Percentiles rank a stretch among this genome's conserved stretches.
Conservation (phyloP, 2,797 vertebrate genomes). For the Darevskia nairensis region DNA sequence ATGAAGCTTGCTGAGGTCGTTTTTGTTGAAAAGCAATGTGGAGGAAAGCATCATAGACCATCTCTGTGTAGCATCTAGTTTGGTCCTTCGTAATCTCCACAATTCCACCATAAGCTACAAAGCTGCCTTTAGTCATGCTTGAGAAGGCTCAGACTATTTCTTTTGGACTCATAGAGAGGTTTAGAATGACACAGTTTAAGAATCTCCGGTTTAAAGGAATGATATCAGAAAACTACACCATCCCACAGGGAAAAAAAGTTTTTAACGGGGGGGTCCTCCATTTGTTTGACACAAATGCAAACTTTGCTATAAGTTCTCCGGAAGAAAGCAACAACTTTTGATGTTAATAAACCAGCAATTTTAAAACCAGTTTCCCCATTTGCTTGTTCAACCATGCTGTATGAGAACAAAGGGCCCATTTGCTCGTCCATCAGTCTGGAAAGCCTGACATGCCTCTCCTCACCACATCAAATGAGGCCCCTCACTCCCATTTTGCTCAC, state of each 20-base stretch:
- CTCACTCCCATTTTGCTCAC: not conserved
- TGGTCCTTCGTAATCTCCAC: not conserved
- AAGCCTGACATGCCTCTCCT: not conserved
- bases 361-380: not conserved
- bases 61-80: too few relatives aligned
- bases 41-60: too few relatives aligned
- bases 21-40: too few relatives aligned
- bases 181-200: not conserved
- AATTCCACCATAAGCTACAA: not conserved
- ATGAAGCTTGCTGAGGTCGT: too few relatives aligned
- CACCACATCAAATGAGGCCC: constrained; percentile 10
- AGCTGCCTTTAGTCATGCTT: not conserved
- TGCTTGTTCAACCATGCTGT: not conserved
- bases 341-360: not conserved
- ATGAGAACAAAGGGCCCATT: constrained; percentile 8
- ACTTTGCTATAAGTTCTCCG: not conserved
- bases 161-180: not conserved
- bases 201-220: not conserved
- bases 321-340: not conserved
- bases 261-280: not conserved
- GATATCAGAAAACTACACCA: not conserved
- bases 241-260: not conserved
- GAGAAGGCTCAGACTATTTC: not conserved
- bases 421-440: not conserved
- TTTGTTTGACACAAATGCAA: not conserved